Percentiles rank a stretch among this genome's conserved stretches.
Conservation (phyloP, 2,888 invertebrate species). For the Blastobasis lacticolella region DNA sequence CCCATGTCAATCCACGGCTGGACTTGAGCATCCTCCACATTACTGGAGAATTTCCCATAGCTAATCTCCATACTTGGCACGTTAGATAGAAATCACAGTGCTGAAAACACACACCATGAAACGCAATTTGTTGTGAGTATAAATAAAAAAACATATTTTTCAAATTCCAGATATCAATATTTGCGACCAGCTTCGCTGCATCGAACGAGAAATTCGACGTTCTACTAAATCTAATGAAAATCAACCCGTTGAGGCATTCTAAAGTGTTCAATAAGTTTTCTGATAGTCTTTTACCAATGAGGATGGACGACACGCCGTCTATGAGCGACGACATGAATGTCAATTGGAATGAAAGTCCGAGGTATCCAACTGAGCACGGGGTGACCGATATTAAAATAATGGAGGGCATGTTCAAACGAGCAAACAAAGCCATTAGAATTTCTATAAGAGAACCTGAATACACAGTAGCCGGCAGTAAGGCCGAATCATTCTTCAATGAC, state of each 20-base stretch:
- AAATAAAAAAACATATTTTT: too few species aligned
- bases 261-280: constrained; percentile 42
- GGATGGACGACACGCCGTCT: constrained; percentile 16
- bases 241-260: constrained; percentile 46
- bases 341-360: constrained; percentile 39
- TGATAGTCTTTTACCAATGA: constrained; percentile 32
- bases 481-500: too few species aligned
- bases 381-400: constrained; percentile 28
- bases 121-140: too few species aligned
- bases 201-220: constrained; percentile 37
- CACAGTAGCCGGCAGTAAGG: constrained; percentile 12
- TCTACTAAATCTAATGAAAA: constrained; percentile 45
- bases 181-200: too few species aligned
- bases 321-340: constrained; percentile 25
- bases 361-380: constrained; percentile 23
- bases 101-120: too few species aligned
- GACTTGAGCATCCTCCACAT: too few species aligned
- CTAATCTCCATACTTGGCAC: too few species aligned
- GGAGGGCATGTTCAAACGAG: constrained; percentile 28
- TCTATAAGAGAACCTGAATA: constrained; percentile 17
- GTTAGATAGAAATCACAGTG: too few species aligned
- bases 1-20: too few species aligned
- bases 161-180: too few species aligned
- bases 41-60: too few species aligned
- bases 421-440: constrained; percentile 8